Conservation (phyloP, 2,797 vertebrate species). For the Fringilla coelebs region DNA sequence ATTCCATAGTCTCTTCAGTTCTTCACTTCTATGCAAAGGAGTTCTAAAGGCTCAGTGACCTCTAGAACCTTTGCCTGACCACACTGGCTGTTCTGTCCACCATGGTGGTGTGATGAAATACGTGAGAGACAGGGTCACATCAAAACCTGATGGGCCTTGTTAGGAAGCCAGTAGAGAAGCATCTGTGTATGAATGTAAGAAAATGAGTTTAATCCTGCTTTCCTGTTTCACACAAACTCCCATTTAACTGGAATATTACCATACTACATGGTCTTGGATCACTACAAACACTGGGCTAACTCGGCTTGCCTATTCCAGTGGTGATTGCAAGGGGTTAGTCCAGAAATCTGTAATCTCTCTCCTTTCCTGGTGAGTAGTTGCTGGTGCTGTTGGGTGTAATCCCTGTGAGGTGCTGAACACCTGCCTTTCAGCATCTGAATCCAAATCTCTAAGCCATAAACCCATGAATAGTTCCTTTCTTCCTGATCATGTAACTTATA, state of each 20-base stretch:
- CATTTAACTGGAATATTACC: not conserved
- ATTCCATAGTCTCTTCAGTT: not conserved
- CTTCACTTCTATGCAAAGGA: not conserved
- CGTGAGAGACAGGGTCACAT: not conserved
- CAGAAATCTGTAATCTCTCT: conserved; percentile 21
- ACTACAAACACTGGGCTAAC: not conserved
- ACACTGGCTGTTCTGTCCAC: not conserved
- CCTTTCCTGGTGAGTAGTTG: not conserved
- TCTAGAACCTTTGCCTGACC: not conserved
- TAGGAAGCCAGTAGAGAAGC: not conserved
- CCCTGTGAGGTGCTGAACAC: not conserved
- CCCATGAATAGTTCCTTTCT: not conserved
- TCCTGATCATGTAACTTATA: not conserved
- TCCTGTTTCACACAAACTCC: not conserved
- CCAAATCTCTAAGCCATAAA: not conserved
- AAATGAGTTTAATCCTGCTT: not conserved
- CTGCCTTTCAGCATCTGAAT: not conserved
- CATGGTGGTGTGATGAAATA: not conserved
- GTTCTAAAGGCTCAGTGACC: not conserved
- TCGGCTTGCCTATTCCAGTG: not conserved
- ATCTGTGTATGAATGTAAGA: not conserved
- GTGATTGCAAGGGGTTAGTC: conserved; percentile 21
- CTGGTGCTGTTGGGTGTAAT: not conserved
- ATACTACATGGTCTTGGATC: not conserved
- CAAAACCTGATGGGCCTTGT: not conserved